phyloP scores from a whole-genome alignment of 2,113 vertebrate species.

The Archilochus colubris region DNA sequence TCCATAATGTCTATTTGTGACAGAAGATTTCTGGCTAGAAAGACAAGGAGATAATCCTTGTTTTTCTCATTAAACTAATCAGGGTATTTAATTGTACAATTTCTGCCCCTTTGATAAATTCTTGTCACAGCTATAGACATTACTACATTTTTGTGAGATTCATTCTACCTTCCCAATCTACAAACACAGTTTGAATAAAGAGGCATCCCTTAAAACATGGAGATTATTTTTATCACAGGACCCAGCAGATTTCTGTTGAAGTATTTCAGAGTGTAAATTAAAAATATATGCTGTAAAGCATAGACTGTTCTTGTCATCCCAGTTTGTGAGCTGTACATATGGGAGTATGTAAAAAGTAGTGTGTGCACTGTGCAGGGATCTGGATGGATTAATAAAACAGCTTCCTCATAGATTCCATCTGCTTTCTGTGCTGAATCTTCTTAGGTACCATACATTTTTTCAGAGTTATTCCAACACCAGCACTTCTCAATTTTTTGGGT shows the following conservation, averaged over 20 bases:
- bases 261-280: constrained; percentile 56
- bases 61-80: constrained; percentile 37
- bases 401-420: constrained; percentile 38
- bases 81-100: constrained; percentile 35
- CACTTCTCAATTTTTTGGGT: neutral
- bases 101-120: neutral
- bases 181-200: neutral
- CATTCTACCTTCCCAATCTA: neutral
- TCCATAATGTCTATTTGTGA: neutral
- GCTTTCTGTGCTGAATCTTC: constrained; percentile 57
- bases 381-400: constrained; percentile 61
- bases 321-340: constrained; percentile 60
- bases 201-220: constrained; percentile 28
- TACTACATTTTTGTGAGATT: neutral
- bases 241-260: constrained; percentile 54
- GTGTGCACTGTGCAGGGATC: constrained; percentile 12
- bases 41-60: constrained; percentile 32
- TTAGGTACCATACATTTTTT: constrained; percentile 62
- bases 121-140: neutral
- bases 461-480: neutral
- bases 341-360: constrained; percentile 48
- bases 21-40: constrained; percentile 38
- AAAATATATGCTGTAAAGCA: constrained; percentile 61
- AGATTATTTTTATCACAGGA: constrained; percentile 59
- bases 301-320: constrained; percentile 44